Base-by-base conservation (phyloP, 1,140 invertebrate genomes). In the Dinothrombium tinctorium region DNA sequence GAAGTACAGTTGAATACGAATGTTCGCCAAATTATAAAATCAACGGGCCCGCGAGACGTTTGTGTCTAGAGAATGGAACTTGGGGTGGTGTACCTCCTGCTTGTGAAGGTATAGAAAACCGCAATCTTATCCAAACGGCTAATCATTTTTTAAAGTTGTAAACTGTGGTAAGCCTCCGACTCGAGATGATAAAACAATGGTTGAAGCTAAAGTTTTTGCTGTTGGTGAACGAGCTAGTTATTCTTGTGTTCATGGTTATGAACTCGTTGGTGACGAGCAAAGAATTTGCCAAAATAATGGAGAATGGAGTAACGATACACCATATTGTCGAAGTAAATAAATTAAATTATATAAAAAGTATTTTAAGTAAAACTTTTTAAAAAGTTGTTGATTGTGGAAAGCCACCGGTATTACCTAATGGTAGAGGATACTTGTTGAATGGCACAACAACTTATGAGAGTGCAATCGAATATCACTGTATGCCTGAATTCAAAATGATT, bases 401-500 rank as follows among this genome's bases (percentile, higher is more conserved):
- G 41, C 81, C 81, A 0, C 46, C 44, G 7, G 56, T 64, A 3
- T 76, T 83, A 35, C 73, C 80, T 37, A 84, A 86, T 54, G 81
- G 80, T 0, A 64, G 79, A 44, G 72, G 82, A 1, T 82, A 83
- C 48, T 68, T 82, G 7, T 70, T 80, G 28, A 86, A 89, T 50
- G 72, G 73, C 19, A 74, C 76, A 0, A 82, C 76, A 0, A 63
- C 70, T 4, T 87, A 76, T 51, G 74, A 73, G 6, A 76, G 76
- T 40, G 69, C 72, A 2, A 72, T 82, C 2, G 76, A 83, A 51
- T 90, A 87, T 55, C 74, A 81, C 47, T 92, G 86, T 53, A 59
- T 84, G 39, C 78, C 77, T 6, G 74, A 77, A 46, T 84, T 68
- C 57, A 73, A 77, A 53, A 65, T 79, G 29, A 68, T 74, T 1